Evolutionary conservation across 2,797 vertebrate genomes (phyloP).

Genomic region (Chelonia mydas): DNA sequence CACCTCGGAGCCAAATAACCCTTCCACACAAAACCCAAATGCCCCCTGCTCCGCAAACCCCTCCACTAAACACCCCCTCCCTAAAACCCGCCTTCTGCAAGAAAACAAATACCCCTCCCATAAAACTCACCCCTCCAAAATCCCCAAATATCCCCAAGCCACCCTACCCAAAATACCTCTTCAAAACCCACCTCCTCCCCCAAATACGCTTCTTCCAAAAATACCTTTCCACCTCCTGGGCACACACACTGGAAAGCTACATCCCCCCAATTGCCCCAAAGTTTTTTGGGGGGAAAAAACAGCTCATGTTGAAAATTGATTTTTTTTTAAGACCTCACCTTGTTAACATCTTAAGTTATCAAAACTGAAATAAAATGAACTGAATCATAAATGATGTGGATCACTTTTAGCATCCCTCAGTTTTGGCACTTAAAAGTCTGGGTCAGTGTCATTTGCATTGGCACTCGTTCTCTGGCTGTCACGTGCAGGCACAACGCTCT

Average conservation of each 20-base stretch:
- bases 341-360: neutral
- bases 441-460: neutral
- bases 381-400: neutral
- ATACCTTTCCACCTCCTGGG: neutral
- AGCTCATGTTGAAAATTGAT: neutral
- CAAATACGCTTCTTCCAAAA: neutral
- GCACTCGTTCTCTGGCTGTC: neutral
- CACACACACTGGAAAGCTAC: neutral
- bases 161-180: neutral
- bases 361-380: neutral
- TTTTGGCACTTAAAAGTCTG: neutral
- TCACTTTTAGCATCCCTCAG: neutral
- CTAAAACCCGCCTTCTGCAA: neutral
- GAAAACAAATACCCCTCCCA: too few relatives aligned
- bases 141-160: neutral
- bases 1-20: too few relatives aligned
- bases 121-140: neutral
- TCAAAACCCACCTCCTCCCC: neutral
- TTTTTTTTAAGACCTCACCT: neutral
- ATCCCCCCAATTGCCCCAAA: too few relatives aligned
- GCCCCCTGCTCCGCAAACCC: too few relatives aligned
- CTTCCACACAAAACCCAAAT: too few relatives aligned
- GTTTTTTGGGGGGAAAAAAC: rapidly evolving
- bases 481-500: neutral
- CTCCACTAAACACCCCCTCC: neutral